These are phyloP conservation scores for Gadopsis bispinosus DNA, from an alignment of 2,797 vertebrate genomes.

Conservation along the genomic window DNA sequence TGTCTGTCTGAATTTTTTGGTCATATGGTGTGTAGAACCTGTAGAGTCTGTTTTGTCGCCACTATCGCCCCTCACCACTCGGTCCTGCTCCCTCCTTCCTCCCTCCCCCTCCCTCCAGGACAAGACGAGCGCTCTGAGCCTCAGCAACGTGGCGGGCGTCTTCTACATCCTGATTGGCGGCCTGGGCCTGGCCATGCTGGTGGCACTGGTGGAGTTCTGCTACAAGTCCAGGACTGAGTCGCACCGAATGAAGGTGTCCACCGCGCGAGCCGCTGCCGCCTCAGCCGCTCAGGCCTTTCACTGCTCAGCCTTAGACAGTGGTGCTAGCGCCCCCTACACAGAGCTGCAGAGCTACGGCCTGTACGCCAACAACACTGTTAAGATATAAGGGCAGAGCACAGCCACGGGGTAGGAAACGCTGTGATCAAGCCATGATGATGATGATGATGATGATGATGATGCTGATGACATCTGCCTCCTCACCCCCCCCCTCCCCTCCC, in stretches of 20 bases:
- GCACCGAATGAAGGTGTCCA: conserved; percentile 97
- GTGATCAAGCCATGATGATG: conserved; percentile 76
- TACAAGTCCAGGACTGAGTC: conserved; percentile 99
- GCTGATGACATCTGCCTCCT: conserved; percentile 76
- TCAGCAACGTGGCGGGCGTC: conserved; percentile 98
- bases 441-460: conserved; percentile 80
- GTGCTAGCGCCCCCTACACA: conserved; percentile 86
- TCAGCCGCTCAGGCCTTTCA: conserved; percentile 88
- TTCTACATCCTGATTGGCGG: conserved; percentile 99
- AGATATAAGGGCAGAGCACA: conserved; percentile 87
- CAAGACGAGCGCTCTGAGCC: conserved; percentile 98
- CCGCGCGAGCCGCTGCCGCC: conserved; percentile 82
- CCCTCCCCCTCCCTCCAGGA: conserved; percentile 83
- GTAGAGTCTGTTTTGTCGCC: neutral
- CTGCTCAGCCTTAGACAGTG: conserved; percentile 87
- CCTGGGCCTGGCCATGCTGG: conserved; percentile 98
- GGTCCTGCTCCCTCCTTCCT: neutral
- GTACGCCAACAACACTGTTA: conserved; percentile 88
- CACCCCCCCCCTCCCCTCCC: conserved; percentile 52
- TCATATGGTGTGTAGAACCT: neutral
- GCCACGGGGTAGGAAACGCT: conserved; percentile 82
- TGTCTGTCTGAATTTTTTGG: conserved; percentile 4
- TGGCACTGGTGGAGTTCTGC: conserved; percentile 99
- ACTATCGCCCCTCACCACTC: conserved; percentile 37
- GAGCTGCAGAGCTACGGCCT: conserved; percentile 88